A percentile compares a stretch with the other conserved stretches of the same genome.
These are phyloP conservation scores for Lepidurus apus DNA, from an alignment of 1,140 invertebrate genomes.

Conservation along the genomic window DNA sequence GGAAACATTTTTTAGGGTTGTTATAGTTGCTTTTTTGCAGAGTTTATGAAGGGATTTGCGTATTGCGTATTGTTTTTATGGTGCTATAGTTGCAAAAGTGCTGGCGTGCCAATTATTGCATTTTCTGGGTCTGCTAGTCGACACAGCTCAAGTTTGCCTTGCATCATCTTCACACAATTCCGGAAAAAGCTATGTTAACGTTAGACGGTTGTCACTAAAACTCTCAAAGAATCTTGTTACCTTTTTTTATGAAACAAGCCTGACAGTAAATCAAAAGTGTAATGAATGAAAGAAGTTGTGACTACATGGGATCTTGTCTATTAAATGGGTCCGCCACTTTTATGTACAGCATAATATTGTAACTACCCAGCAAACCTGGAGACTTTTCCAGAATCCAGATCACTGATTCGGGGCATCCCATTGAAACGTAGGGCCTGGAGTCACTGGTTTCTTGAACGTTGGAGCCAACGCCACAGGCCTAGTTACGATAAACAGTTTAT, in stretches of 20 bases:
- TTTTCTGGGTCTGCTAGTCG: slow-evolving; percentile 17
- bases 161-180: not conserved
- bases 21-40: not conserved
- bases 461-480: not conserved
- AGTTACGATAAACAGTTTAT: not conserved
- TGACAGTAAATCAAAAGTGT: not conserved
- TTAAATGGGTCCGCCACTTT: not conserved
- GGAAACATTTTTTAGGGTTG: not conserved
- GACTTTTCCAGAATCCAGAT: not conserved
- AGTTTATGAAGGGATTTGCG: not conserved
- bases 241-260: not conserved
- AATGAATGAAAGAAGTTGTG: not conserved
- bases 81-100: not conserved
- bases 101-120: slow-evolving; percentile 17
- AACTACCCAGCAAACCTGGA: not conserved
- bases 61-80: not conserved
- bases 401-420: not conserved
- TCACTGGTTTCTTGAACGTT: not conserved
- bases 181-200: too few species aligned
- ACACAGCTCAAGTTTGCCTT: slow-evolving; percentile 14
- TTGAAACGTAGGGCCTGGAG: not conserved
- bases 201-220: too few species aligned
- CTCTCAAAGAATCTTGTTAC: not conserved
- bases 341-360: not conserved
- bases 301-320: slow-evolving; percentile 7